Conservation (phyloP, 2,888 invertebrate species). For the Desoria tigrina region DNA sequence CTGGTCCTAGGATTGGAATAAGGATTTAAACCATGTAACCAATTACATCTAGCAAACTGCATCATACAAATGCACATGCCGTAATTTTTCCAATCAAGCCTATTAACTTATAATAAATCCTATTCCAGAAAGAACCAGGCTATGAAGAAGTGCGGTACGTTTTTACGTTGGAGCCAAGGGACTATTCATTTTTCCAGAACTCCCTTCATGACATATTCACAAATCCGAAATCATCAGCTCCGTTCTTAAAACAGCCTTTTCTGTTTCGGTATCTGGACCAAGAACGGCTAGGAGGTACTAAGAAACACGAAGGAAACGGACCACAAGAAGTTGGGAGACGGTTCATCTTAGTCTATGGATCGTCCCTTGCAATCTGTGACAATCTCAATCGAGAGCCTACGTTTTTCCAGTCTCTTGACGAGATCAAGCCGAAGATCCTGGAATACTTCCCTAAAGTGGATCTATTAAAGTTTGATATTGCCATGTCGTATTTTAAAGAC, state of each 20-base stretch:
- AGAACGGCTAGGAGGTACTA: slow-evolving; percentile 15
- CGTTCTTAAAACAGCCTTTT: slow-evolving; percentile 34
- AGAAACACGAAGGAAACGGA: too few species aligned
- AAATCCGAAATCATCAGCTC: slow-evolving; percentile 11
- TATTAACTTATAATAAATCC: slow-evolving; percentile 8
- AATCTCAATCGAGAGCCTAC: slow-evolving; percentile 5
- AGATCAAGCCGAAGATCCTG: background rate
- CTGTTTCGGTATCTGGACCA: slow-evolving; percentile 38
- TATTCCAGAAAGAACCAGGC: slow-evolving; percentile 20
- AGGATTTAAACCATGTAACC: too few species aligned
- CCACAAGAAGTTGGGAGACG: slow-evolving; percentile 11
- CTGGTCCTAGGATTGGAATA: too few species aligned
- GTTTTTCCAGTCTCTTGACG: background rate
- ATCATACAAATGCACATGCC: too few species aligned
- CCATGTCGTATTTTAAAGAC: too few species aligned
- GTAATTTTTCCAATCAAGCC: too few species aligned
- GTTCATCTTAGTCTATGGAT: slow-evolving; percentile 30
- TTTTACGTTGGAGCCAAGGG: slow-evolving; percentile 24
- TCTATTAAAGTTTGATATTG: too few species aligned
- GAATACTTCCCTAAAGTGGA: slow-evolving; percentile 14
- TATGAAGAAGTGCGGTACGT: slow-evolving; percentile 22
- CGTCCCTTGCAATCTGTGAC: slow-evolving; percentile 24
- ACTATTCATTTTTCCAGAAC: slow-evolving; percentile 20
- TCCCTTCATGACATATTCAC: slow-evolving; percentile 18
- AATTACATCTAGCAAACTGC: too few species aligned